Evolutionary conservation across 2,797 vertebrate genomes (phyloP).

Genomic region (Okamejei kenojei): DNA sequence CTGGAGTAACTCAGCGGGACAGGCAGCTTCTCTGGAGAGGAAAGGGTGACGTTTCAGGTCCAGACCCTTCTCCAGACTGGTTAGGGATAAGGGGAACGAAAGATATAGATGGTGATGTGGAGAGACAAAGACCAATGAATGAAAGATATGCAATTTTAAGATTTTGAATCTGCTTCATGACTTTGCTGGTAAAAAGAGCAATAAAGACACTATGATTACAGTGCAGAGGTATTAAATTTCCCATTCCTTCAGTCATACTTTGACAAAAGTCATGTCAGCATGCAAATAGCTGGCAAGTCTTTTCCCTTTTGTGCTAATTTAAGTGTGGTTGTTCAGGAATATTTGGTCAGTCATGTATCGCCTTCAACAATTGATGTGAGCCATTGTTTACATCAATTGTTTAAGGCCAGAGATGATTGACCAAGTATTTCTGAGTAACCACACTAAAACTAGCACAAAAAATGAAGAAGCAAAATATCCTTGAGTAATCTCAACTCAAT

Average conservation of each 20-base stretch:
- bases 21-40: too few relatives aligned
- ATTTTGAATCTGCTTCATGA: too few relatives aligned
- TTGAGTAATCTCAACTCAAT: neutral
- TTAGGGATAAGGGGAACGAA: too few relatives aligned
- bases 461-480: neutral
- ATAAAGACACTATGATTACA: neutral
- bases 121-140: too few relatives aligned
- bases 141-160: neutral
- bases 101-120: too few relatives aligned
- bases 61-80: too few relatives aligned
- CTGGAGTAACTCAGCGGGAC: too few relatives aligned
- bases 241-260: neutral
- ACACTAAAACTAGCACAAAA: too few relatives aligned
- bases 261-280: neutral
- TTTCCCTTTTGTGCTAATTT: neutral
- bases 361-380: neutral
- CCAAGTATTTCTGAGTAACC: neutral
- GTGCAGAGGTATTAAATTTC: neutral
- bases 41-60: too few relatives aligned
- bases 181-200: neutral
- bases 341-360: neutral
- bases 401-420: neutral
- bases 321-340: neutral
- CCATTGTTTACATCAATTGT: neutral
- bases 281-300: neutral